These are phyloP conservation scores for Struthio camelus DNA, from an alignment of 2,113 vertebrate species.

Conservation along the genomic window DNA sequence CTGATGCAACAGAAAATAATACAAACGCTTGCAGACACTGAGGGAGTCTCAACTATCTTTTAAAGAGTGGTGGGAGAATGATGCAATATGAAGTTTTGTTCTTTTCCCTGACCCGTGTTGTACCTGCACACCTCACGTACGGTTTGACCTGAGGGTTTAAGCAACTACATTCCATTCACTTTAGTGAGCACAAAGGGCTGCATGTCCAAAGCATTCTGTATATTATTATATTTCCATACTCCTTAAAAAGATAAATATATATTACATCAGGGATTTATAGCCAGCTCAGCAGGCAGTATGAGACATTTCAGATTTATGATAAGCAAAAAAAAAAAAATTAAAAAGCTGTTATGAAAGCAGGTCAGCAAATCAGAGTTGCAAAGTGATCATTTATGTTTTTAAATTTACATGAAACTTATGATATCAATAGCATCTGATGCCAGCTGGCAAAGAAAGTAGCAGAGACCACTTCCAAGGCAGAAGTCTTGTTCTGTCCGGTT, in stretches of 20 bases:
- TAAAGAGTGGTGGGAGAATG: neutral
- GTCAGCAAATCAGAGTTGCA: neutral
- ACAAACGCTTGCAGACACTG: neutral
- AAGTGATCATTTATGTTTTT: neutral
- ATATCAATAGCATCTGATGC: neutral
- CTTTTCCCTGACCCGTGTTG: accelerated
- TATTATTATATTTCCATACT: neutral
- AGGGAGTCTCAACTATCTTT: neutral
- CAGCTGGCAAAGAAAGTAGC: neutral
- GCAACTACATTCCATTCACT: neutral
- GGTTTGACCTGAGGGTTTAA: neutral
- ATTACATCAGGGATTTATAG: neutral
- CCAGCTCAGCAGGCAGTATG: neutral
- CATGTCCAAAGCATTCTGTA: neutral
- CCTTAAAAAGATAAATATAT: neutral
- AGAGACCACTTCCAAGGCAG: neutral
- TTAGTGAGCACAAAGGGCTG: neutral
- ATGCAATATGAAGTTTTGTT: neutral
- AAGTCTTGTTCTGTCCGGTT: neutral
- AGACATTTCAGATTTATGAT: neutral
- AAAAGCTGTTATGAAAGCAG: neutral
- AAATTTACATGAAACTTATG: neutral
- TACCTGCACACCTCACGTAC: neutral
- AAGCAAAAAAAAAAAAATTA: accelerated
- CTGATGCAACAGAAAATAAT: conserved; percentile 5